These are phyloP conservation scores for Pseudopodoces humilis DNA, from an alignment of 2,113 vertebrate genomes.

Conservation along the genomic window DNA sequence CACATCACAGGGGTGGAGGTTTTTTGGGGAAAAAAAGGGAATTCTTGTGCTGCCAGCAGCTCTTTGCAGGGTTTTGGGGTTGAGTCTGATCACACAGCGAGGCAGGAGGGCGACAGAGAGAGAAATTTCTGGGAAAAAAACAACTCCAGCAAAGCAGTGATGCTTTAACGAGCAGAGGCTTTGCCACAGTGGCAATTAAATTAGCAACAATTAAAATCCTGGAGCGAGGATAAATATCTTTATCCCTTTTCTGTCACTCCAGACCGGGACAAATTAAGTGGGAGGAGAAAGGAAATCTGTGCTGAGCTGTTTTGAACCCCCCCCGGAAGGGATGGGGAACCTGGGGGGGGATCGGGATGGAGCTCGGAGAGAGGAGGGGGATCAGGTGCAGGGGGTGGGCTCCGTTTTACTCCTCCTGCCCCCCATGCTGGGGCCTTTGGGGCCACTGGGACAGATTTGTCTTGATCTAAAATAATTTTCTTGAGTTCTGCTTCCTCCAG, in stretches of 20 bases:
- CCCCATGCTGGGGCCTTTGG: background rate
- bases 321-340: background rate
- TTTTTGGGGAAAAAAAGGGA: background rate
- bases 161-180: constrained; percentile 64
- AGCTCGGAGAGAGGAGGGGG: background rate
- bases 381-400: fast-evolving
- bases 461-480: background rate
- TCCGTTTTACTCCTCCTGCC: background rate
- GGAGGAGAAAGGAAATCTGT: constrained; percentile 45
- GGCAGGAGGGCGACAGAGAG: background rate
- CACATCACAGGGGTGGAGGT: fast-evolving
- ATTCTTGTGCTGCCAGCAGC: background rate
- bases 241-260: constrained; percentile 58
- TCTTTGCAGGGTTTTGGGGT: background rate
- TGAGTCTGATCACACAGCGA: background rate
- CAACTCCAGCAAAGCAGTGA: constrained; percentile 20
- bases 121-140: background rate
- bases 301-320: constrained; percentile 36
- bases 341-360: background rate
- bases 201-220: constrained; percentile 76
- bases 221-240: constrained; percentile 66
- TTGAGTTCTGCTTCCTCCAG: background rate
- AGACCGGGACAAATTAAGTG: constrained; percentile 40
- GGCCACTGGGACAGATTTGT: background rate
- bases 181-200: constrained; percentile 71